Percentiles rank a stretch among this genome's conserved stretches.
Evolutionary conservation across 2,888 invertebrate genomes (phyloP).

Genomic region (Ichneumoninae sp.): DNA sequence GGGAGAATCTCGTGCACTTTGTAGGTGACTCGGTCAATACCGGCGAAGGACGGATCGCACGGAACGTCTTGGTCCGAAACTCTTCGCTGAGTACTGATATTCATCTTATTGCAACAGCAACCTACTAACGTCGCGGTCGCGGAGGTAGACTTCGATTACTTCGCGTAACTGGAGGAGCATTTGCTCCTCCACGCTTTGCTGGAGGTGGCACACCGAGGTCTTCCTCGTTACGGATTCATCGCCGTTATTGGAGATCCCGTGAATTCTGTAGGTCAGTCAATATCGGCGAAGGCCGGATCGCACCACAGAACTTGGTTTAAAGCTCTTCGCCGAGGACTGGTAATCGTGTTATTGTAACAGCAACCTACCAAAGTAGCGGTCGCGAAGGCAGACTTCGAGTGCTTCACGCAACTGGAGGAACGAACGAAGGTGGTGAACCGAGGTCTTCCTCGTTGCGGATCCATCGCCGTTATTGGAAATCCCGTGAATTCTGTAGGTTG

Average conservation of each 20-base stretch:
- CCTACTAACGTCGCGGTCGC: constrained; percentile 14
- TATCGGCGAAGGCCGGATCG: constrained; percentile 36
- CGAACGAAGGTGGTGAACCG: background rate
- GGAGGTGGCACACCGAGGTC: constrained; percentile 45
- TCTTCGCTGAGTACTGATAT: constrained; percentile 42
- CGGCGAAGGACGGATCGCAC: constrained; percentile 32
- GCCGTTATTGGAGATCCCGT: no score
- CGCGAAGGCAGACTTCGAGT: constrained; percentile 23
- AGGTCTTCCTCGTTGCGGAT: background rate
- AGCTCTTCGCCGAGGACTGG: constrained; percentile 39
- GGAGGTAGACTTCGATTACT: constrained; percentile 27
- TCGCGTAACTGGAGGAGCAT: constrained; percentile 26
- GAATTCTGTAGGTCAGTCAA: constrained; percentile 43
- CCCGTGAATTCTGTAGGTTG: background rate
- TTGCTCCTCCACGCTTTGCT: no score
- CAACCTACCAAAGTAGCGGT: constrained; percentile 12
- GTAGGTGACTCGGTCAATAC: constrained; percentile 64
- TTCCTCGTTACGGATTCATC: constrained; percentile 18
- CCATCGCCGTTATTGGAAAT: no score
- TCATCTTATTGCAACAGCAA: constrained; percentile 63
- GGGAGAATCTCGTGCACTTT: background rate
- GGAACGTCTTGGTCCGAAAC: constrained; percentile 48
- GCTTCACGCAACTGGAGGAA: constrained; percentile 45
- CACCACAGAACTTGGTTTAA: constrained; percentile 44
- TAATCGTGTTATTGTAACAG: constrained; percentile 62